Base-by-base conservation (phyloP, 2,113 vertebrate species). In the Canis aureus region DNA sequence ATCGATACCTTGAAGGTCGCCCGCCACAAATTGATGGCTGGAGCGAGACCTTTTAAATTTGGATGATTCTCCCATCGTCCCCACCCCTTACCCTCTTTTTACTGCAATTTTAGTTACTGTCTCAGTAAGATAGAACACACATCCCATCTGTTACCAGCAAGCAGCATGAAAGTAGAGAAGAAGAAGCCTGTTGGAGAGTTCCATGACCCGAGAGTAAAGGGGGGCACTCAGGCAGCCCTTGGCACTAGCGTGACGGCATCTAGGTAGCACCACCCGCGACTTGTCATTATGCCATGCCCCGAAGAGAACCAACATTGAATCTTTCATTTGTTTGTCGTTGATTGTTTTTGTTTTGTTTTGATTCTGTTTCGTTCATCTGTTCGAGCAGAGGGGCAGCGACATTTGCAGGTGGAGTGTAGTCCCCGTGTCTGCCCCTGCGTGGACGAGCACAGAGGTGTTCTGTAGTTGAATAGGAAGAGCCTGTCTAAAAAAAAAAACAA, bases 1-100 rank as follows among this genome's bases (percentile, higher is more conserved):
- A 97, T 97, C 96, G 98, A 96, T 98, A 93, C 97, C 97, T 97
- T 97, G 97, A 98, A 97, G 97, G 99, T 98, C 97, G 82, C 96
- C 97, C 98, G 60, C 96, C 97, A 60, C 91, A 93, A 96, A 98
- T 89, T 19, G 8, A 98, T 98, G 97, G 98, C 97, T 97, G 98
- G 89, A 98, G 97, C 95, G 95, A 98, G 99, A 99, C 98, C 97
- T 93, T 98, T 97, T 97, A 97, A 98, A 93, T 97, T 98, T 98
- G 98, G 97, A 95, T 97, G 97, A 55, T 97, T 98, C 93, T 95
- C 89, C 96, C 94, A n/a, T 98, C 87, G 64, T 93, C 98, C 98
- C 93, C 88, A 13, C 55, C 87, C 62, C n/a, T 17, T 12, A 25
- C 11, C 73, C 89, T 95, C 53, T 89, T 97, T 89, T 89, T 97